Evolutionary conservation across 1,140 invertebrate species (phyloP).

Genomic region (Nymphalis io): DNA sequence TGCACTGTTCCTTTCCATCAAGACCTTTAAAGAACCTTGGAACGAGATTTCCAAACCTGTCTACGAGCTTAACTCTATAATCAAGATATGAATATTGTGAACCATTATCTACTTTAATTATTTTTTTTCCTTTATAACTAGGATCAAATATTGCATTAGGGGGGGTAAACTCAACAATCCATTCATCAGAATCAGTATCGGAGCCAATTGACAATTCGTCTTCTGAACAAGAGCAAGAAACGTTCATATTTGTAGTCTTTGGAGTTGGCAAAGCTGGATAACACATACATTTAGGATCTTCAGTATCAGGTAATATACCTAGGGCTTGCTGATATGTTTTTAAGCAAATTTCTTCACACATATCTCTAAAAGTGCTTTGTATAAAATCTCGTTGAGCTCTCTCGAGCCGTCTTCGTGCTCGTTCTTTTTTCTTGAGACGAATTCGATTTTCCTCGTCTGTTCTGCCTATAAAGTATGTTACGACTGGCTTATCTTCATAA

Average conservation of each 20-base stretch:
- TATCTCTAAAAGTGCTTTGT: constrained; percentile 67
- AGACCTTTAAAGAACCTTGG: constrained; percentile 70
- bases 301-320: constrained; percentile 60
- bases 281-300: constrained; percentile 63
- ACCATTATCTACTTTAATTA: constrained; percentile 49
- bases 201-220: constrained; percentile 49
- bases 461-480: constrained; percentile 70
- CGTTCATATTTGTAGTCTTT: constrained; percentile 49
- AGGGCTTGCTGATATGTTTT: constrained; percentile 75
- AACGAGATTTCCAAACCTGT: constrained; percentile 65
- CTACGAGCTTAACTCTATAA: constrained; percentile 66
- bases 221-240: constrained; percentile 68
- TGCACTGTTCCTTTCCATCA: constrained; percentile 70
- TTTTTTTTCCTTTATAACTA: constrained; percentile 58
- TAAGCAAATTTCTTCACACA: constrained; percentile 71
- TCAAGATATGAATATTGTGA: constrained; percentile 70
- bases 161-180: constrained; percentile 73
- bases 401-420: constrained; percentile 60
- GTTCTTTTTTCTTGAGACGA: constrained; percentile 60
- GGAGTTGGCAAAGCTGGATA: constrained; percentile 51
- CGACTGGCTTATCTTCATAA: constrained; percentile 68
- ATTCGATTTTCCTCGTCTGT: constrained; percentile 70
- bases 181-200: constrained; percentile 72
- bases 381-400: constrained; percentile 65
- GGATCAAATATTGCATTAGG: constrained; percentile 68